These are phyloP conservation scores for Dromius quadrimaculatus DNA, from an alignment of 2,888 invertebrate genomes.

Conservation along the genomic window DNA sequence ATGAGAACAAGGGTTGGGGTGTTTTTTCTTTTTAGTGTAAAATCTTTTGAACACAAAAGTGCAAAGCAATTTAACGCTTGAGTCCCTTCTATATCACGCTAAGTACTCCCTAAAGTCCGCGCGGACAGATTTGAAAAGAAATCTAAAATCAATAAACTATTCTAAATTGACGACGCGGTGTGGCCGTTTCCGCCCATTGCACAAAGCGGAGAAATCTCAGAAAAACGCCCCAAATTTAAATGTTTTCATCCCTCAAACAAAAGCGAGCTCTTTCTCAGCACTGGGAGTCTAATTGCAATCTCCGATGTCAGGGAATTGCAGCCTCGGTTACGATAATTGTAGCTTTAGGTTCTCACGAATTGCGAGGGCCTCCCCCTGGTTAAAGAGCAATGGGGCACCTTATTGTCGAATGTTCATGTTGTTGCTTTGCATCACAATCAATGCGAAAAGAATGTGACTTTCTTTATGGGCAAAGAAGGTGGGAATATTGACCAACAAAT, in stretches of 20 bases:
- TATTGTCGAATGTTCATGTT: not conserved
- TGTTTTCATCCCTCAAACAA: constrained; percentile 61
- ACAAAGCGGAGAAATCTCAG: constrained; percentile 45
- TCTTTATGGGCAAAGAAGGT: too few relatives aligned
- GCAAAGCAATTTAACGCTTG: constrained; percentile 48
- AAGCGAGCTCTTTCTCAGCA: constrained; percentile 15
- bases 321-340: constrained; percentile 66
- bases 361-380: constrained; percentile 41
- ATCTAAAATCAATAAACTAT: constrained; percentile 52
- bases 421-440: constrained; percentile 14
- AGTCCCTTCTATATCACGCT: constrained; percentile 23
- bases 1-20: too few relatives aligned
- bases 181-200: constrained; percentile 35
- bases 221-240: constrained; percentile 62
- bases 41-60: constrained; percentile 33
- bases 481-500: too few relatives aligned
- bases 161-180: constrained; percentile 44
- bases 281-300: constrained; percentile 36
- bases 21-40: not conserved
- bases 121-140: constrained; percentile 50
- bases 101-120: constrained; percentile 41
- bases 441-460: not conserved
- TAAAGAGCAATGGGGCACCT: constrained; percentile 15
- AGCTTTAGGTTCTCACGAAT: constrained; percentile 64
- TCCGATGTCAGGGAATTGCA: constrained; percentile 57